Base-by-base conservation (phyloP, 1,140 invertebrate species). In the fruit fly (Drosophila melanogaster) region DNA sequence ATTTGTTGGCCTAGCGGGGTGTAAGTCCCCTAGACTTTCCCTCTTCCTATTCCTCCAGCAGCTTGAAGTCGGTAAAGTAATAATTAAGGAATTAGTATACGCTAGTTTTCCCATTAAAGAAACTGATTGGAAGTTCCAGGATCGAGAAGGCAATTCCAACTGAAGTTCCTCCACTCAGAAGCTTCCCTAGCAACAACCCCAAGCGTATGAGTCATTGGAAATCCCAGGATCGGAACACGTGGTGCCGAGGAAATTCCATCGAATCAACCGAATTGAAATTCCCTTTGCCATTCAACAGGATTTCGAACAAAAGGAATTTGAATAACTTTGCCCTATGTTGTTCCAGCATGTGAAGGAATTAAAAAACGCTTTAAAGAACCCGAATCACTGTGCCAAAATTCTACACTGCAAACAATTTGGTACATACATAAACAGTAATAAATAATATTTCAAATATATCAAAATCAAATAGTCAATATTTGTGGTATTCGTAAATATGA, bases 271-370 rank as follows among this genome's bases (percentile, higher is more conserved):
- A 38, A 66, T 62, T 26, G 44, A 74, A 79, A 71, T 79, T 66
- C 54, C 57, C 50, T 56, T 17, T n/a, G n/a, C 67, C 65, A 70
- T 70, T 70, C 65, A 57, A 26, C 43, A 35, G 40, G 35, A 11
- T 37, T 41, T 67, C 37, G 33, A 75, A 81, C 69, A 69, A 65
- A 70, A 71, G 51, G 54, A 59, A 87, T 87, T 83, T 83, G 62
- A 87, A 87, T 87, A 81, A 67, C 69, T 78, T 66, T 58, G 57
- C 22, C 49, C 58, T 50, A 22, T 14, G 41, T 41, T 60, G 55
- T 53, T 57, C n/a, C 59, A 59, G 24, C 47, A 71, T 85, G 83
- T 89, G 77, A 84, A 87, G 84, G 84, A 87, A 87, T 87, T 89
- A 79, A 89, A 89, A 87, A 89, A 67, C 79, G 76, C 84, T 87